phyloP scores from a whole-genome alignment of 1,140 invertebrate genomes.

The Contarinia nasturtii region DNA sequence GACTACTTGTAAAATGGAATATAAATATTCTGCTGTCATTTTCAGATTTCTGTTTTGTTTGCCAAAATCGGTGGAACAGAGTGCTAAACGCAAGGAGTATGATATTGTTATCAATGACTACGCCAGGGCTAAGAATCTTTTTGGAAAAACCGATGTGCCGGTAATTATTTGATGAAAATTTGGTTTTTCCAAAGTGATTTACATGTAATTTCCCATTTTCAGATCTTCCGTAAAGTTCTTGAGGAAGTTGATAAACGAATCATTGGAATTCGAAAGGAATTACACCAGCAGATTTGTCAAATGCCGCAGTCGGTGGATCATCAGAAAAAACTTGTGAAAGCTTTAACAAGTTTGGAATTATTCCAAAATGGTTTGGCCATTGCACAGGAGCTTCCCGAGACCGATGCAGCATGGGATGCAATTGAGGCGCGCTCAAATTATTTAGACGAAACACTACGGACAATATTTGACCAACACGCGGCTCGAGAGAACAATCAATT shows the following conservation, averaged over 20 bases:
- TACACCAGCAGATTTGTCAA: conserved; percentile 67
- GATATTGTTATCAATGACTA: conserved; percentile 97
- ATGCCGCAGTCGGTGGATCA: conserved; percentile 81
- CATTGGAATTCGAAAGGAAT: conserved; percentile 52
- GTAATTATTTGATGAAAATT: conserved; percentile 33
- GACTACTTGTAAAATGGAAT: too few relatives aligned
- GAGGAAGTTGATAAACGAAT: conserved; percentile 82
- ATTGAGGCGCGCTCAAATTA: conserved; percentile 63
- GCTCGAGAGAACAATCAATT: conserved; percentile 14
- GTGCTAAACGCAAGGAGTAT: conserved; percentile 87
- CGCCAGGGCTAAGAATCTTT: conserved; percentile 84
- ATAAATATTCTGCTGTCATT: conserved; percentile 23
- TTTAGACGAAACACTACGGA: conserved; percentile 32
- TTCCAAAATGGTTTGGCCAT: conserved; percentile 18
- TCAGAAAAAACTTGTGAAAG: conserved; percentile 80
- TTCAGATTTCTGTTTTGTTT: conserved; percentile 80
- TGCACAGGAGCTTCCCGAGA: conserved; percentile 14
- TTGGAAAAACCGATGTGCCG: conserved; percentile 83
- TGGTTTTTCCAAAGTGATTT: not conserved
- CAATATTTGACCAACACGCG: conserved; percentile 18
- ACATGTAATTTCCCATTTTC: conserved; percentile 10
- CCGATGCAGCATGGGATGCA: conserved; percentile 84
- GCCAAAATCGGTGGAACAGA: conserved; percentile 82
- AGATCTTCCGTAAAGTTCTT: conserved; percentile 71
- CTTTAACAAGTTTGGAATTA: conserved; percentile 43